Evolutionary conservation across 1,140 invertebrate species (phyloP).

Genomic region (Vollenhovia emeryi): DNA sequence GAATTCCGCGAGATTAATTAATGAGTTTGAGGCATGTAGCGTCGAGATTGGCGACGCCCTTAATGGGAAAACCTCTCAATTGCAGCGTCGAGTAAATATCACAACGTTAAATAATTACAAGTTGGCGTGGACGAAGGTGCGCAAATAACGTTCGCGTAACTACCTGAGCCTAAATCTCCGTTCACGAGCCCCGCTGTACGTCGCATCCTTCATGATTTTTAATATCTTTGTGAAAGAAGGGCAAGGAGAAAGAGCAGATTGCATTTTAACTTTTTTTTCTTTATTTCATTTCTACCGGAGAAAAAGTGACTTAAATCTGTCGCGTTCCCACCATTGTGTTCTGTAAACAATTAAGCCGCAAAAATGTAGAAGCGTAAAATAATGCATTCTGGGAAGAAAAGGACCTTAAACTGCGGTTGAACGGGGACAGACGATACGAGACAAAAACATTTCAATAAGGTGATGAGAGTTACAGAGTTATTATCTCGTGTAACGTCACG

Average conservation of each 20-base stretch:
- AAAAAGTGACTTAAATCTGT: not conserved
- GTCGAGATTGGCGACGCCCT: slow-evolving; percentile 10
- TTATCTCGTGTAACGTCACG: slow-evolving; percentile 60
- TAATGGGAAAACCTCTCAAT: slow-evolving; percentile 23
- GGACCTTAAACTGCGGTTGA: not conserved
- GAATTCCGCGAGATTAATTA: slow-evolving; percentile 66
- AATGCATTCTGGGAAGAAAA: not conserved
- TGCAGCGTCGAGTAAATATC: slow-evolving; percentile 1
- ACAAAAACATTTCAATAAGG: slow-evolving; percentile 27
- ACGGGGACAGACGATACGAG: not conserved
- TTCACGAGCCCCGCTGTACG: not conserved
- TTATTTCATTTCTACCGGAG: not conserved
- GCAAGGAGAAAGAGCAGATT: not conserved
- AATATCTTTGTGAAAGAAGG: not conserved
- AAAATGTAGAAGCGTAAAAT: slow-evolving; percentile 39
- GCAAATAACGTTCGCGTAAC: not conserved
- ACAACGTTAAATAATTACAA: not conserved
- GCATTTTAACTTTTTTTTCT: slow-evolving; percentile 13
- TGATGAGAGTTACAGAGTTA: slow-evolving; percentile 31
- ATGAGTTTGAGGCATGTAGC: slow-evolving; percentile 36
- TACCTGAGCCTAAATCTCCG: not conserved
- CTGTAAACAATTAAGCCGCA: not conserved
- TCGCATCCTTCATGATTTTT: not conserved
- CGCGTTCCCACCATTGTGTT: not conserved
- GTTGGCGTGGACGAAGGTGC: not conserved